These are phyloP conservation scores for Drosophila pallidifrons DNA, from an alignment of 1,140 invertebrate genomes.

Conservation along the genomic window DNA sequence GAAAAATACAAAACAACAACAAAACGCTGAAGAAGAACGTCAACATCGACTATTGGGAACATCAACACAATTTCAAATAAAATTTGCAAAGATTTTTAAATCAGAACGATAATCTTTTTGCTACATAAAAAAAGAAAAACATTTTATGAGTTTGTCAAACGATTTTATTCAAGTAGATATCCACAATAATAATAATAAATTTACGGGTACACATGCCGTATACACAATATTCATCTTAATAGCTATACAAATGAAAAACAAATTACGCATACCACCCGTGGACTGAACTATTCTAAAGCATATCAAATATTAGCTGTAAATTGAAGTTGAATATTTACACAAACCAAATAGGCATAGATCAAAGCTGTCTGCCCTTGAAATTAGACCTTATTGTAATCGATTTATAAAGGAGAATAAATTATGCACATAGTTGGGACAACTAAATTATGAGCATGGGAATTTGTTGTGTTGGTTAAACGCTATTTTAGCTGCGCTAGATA, in stretches of 20 bases:
- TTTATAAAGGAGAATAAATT: neutral
- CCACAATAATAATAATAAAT: neutral
- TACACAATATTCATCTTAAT: neutral
- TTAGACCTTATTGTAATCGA: neutral
- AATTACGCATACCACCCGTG: no score
- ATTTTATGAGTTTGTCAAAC: constrained; percentile 41
- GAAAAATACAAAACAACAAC: constrained; percentile 24
- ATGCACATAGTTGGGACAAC: constrained; percentile 36
- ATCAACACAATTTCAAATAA: constrained; percentile 53
- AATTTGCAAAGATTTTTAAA: constrained; percentile 41
- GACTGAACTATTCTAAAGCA: no score
- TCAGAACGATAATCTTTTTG: constrained; percentile 34
- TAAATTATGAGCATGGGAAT: constrained; percentile 34
- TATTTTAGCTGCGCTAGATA: constrained; percentile 29
- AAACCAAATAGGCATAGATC: neutral
- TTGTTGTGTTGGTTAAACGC: neutral
- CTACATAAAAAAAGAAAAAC: neutral
- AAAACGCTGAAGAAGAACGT: neutral
- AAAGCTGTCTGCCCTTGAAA: neutral
- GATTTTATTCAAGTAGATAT: constrained; percentile 21
- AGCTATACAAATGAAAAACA: no score
- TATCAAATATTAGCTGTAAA: no score
- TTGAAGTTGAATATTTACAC: neutral
- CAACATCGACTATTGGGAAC: constrained; percentile 34
- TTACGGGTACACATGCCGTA: neutral